Evolutionary conservation across 2,113 vertebrate genomes (phyloP), one percentile per base, ranked within the genome.

Genomic region (Arizona elegans): DNA sequence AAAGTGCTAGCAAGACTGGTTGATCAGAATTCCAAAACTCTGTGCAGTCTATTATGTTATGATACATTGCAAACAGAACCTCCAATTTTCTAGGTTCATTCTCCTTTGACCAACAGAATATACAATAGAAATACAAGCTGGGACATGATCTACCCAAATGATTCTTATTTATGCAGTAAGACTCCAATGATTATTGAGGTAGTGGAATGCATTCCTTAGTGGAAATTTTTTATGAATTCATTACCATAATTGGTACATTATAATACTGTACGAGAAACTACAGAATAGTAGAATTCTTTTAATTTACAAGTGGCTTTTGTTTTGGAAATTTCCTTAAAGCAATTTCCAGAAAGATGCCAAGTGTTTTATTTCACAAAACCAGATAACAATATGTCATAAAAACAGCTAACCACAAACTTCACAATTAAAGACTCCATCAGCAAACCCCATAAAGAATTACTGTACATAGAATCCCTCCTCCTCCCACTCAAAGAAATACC

Each of bases 1-100:
- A 89, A 94, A 92, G 91, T 33, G 86, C 56, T 86, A 87, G 91
- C 53, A 53, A 56, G 91, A 91, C 59, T 94, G 91, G 87, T 62
- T 8, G 87, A 21, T 92, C 0, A 0, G 3, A 65, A 19, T 91
- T 85, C 70, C 93, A 95, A 93, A 95, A 92, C 58, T 26, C 17
- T 92, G 24, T 24, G 52, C 24, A n/a, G 86, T 90, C 91, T 93
- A 95, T 93, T 75, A 19, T 59, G 23, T 24, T 29, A 90, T 52
- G 47, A 92, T 91, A 62, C 11, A 43, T 43, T 85, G 54, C 89
- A 89, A 29, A 89, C 15, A 90, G 1, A 47, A 81, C 93, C 75
- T 92, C 58, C 70, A 53, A 81, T 92, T 26, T 90, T 52, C 87
- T 75, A 26, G 52, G 11, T 90, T 92, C 86, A 81, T 94, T 89